A percentile compares a stretch with the other conserved stretches of the same genome.
phyloP scores from a whole-genome alignment of 2,113 vertebrate species.

The Cynocephalus volans region DNA sequence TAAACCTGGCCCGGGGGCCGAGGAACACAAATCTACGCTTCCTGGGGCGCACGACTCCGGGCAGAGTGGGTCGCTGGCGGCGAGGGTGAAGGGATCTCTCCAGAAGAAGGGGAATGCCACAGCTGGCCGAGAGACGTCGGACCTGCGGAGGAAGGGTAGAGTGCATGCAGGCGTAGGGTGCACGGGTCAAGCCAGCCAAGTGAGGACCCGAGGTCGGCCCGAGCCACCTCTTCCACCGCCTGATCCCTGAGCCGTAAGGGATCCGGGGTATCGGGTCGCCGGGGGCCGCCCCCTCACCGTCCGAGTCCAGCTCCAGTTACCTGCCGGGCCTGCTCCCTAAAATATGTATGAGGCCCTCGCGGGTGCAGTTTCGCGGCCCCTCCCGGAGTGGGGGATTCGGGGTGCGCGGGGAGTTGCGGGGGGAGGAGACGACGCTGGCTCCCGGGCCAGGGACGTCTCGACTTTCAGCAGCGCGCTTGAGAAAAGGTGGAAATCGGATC shows the following conservation, averaged over 20 bases:
- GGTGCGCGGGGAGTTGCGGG: conserved; percentile 32
- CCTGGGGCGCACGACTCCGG: neutral
- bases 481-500: conserved; percentile 84
- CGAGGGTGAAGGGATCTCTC: neutral
- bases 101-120: neutral
- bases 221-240: conserved; percentile 20
- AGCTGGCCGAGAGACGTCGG: neutral
- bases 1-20: neutral
- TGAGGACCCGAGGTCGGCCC: neutral
- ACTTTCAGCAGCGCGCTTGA: conserved; percentile 82
- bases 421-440: conserved; percentile 43
- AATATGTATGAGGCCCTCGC: conserved; percentile 91
- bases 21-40: neutral
- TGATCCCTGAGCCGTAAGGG: conserved; percentile 59
- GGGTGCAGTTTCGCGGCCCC: conserved; percentile 90
- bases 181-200: neutral
- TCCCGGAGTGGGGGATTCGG: conserved; percentile 78
- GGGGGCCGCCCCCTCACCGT: conserved; percentile 83
- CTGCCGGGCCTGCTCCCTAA: conserved; percentile 87
- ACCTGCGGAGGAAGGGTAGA: neutral
- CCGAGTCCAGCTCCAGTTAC: conserved; percentile 79
- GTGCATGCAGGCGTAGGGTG: neutral
- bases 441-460: conserved; percentile 57
- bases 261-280: conserved; percentile 75
- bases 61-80: neutral